Evolutionary conservation across 2,113 vertebrate species (phyloP), one percentile per base, ranked within the genome.

Genomic region (Paradoxurus hermaphroditus): DNA sequence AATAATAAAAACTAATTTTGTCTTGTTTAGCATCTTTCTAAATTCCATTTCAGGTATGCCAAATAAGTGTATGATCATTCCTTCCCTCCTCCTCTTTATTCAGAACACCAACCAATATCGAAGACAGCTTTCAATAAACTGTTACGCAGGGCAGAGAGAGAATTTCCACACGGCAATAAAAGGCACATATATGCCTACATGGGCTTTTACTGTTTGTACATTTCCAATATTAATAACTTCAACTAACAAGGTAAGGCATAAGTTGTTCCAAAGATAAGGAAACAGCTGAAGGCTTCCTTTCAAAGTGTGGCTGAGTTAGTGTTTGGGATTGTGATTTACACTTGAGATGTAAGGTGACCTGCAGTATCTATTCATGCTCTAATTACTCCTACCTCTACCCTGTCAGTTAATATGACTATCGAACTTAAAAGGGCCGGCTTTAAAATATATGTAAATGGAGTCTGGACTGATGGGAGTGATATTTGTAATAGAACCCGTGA

Each of bases 381-480:
- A 92, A 97, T 97, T 96, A 86, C 65, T 96, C 19, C 49, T 34
- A 92, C 34, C 44, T 94, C 77, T 95, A 63, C 73, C 53, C 87
- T 96, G 79, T 97, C 94, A 96, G 70, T 97, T 78, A 97, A 95
- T 93, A 62, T 11, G 41, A 73, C 75, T 84, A 95, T 36, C 93
- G 70, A 96, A 68, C 72, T 96, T 94, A 19, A 95, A 90, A 72
- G 59, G 63, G 36, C 19, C n/a, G 94, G 31, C 27, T 88, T 96
- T 72, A 96, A 94, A 97, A 83, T 86, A 70, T 23, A 87, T n/a
- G 34, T 70, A 51, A 90, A 87, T 86, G 8, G 44, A 96, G 44
- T 1, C 41, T 36, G 29, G 39, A 75, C 59, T 96, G 79, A 96
- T 85, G 65, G 59, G 2, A 95, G 18, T 83, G 34, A 91, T 27